Percentiles rank a stretch among this genome's conserved stretches.
Evolutionary conservation across 2,797 vertebrate genomes (phyloP).

Genomic region (Salarias fasciatus): DNA sequence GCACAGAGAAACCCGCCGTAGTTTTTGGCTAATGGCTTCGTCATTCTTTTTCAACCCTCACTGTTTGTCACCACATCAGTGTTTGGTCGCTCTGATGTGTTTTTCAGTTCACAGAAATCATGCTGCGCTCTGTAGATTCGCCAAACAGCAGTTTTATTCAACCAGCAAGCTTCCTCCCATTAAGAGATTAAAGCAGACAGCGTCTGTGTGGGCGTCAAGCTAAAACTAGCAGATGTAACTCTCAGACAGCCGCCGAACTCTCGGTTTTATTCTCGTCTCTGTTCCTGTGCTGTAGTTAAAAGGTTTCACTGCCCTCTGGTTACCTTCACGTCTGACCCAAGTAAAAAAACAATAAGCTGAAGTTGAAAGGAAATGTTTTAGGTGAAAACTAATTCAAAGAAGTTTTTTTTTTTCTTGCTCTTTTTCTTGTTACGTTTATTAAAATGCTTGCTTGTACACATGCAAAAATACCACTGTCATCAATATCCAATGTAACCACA

Average conservation of each 20-base stretch:
- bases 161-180: not conserved
- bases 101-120: not conserved
- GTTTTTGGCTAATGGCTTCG: constrained; percentile 6
- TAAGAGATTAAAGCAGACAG: constrained; percentile 5
- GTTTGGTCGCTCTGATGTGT: too few relatives aligned
- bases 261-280: constrained; percentile 4
- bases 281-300: constrained; percentile 4
- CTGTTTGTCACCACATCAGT: too few relatives aligned
- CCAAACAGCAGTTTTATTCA: constrained; percentile 4
- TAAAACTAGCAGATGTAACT: constrained; percentile 1
- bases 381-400: too few relatives aligned
- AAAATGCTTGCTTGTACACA: too few relatives aligned
- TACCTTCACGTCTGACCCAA: not conserved
- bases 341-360: too few relatives aligned
- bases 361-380: too few relatives aligned
- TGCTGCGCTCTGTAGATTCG: not conserved
- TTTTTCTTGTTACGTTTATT: too few relatives aligned
- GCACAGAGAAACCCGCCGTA: not conserved
- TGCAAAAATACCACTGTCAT: too few relatives aligned
- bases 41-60: constrained; percentile 12
- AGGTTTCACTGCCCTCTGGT: constrained; percentile 7
- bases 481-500: too few relatives aligned
- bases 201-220: constrained; percentile 4
- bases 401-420: too few relatives aligned
- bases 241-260: not conserved